These are phyloP conservation scores for Sphyrna mokarran DNA, from an alignment of 2,113 vertebrate species.

Conservation along the genomic window DNA sequence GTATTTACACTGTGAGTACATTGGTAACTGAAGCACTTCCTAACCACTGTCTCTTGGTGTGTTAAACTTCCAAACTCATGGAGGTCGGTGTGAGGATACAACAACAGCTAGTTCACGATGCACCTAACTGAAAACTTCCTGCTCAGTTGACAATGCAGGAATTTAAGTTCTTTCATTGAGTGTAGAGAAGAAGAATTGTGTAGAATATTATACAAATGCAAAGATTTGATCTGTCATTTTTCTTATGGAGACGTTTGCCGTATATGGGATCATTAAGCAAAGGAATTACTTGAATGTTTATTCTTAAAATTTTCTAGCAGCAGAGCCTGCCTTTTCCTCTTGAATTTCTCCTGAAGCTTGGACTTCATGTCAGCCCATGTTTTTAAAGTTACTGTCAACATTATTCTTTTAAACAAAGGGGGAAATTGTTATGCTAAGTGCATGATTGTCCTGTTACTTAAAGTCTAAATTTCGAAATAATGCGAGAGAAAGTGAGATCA, in stretches of 20 bases:
- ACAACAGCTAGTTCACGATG: too few species aligned
- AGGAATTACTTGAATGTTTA: constrained; percentile 4
- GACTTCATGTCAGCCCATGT: not conserved
- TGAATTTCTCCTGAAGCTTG: not conserved
- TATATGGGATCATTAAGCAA: not conserved
- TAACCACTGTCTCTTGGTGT: not conserved
- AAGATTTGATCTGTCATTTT: not conserved
- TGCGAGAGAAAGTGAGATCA: not conserved
- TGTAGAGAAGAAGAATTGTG: not conserved
- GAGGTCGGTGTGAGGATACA: not conserved
- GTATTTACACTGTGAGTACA: not conserved
- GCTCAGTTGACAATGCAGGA: not conserved
- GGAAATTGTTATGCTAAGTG: not conserved
- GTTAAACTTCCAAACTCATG: not conserved
- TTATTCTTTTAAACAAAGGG: not conserved
- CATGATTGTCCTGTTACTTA: not conserved
- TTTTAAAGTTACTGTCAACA: not conserved
- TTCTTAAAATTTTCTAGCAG: not conserved
- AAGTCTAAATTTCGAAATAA: not conserved
- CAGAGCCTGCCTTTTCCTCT: not conserved
- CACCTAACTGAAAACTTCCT: not conserved
- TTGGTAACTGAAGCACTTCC: not conserved
- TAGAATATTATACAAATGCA: not conserved
- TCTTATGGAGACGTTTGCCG: not conserved
- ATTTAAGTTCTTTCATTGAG: not conserved